A percentile compares a stretch with the other conserved stretches of the same genome.
These are phyloP conservation scores for Esox masquinongy DNA, from an alignment of 2,797 vertebrate species.

Conservation along the genomic window DNA sequence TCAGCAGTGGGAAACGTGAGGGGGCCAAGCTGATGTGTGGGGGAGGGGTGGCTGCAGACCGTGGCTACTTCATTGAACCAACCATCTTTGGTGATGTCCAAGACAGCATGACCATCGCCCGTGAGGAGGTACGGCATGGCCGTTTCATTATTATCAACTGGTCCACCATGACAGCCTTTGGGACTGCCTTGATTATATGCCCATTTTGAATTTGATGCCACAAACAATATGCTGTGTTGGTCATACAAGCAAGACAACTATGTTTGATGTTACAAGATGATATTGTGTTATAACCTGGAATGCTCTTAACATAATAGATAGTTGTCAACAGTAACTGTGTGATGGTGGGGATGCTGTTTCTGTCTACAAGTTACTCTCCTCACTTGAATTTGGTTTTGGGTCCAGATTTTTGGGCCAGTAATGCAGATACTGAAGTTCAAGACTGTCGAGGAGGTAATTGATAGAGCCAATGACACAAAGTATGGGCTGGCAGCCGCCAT, in stretches of 20 bases:
- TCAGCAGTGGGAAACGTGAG: slow-evolving; percentile 84
- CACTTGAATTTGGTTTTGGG: neutral
- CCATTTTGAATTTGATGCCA: no score
- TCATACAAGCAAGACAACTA: no score
- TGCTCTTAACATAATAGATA: no score
- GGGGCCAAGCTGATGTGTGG: slow-evolving; percentile 94
- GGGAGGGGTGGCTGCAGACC: slow-evolving; percentile 84
- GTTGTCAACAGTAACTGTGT: no score
- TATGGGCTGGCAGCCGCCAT: slow-evolving; percentile 92
- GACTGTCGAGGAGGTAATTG: slow-evolving; percentile 86
- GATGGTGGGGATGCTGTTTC: no score
- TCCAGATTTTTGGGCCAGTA: slow-evolving; percentile 94
- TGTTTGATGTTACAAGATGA: no score
- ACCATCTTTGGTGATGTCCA: slow-evolving; percentile 93
- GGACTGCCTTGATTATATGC: neutral
- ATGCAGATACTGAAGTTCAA: slow-evolving; percentile 98
- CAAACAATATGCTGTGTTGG: no score
- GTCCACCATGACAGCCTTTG: neutral
- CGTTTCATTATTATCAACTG: neutral
- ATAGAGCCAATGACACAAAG: slow-evolving; percentile 85
- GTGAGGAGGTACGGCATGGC: slow-evolving; percentile 84
- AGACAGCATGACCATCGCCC: slow-evolving; percentile 92
- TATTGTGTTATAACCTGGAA: no score
- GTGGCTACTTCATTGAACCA: slow-evolving; percentile 94
- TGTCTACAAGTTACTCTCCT: no score